Conservation (phyloP, 2,113 vertebrate species). For the Indri indri region DNA sequence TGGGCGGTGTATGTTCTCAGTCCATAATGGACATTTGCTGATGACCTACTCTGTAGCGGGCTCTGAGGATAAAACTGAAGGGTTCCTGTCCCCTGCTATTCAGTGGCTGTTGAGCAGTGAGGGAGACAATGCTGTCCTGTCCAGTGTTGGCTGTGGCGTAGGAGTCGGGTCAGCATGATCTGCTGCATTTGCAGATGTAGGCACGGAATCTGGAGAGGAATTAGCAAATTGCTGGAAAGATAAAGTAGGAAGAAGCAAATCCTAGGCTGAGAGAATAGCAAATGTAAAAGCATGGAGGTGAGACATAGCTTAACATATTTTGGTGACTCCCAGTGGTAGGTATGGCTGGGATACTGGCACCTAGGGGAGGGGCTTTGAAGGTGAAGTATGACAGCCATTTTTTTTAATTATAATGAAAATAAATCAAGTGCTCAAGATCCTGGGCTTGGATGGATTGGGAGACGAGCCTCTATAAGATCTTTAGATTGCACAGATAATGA, state of each 20-base stretch:
- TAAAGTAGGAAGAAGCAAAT: neutral
- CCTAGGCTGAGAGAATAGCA: neutral
- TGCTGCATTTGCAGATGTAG: neutral
- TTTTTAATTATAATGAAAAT: neutral
- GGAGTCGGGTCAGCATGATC: rapidly evolving
- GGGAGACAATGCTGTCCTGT: rapidly evolving
- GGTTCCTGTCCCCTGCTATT: too few relatives aligned
- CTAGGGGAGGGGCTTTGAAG: neutral
- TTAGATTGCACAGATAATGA: too few relatives aligned
- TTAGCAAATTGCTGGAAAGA: neutral
- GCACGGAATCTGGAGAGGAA: neutral
- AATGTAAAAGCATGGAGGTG: neutral
- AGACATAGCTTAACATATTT: neutral
- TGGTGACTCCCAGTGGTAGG: neutral
- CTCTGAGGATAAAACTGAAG: neutral
- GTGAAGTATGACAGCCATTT: neutral
- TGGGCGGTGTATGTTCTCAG: neutral
- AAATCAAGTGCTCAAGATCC: neutral
- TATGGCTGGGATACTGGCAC: neutral
- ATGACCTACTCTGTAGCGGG: neutral
- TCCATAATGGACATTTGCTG: neutral
- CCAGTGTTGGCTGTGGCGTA: too few relatives aligned
- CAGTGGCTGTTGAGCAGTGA: neutral
- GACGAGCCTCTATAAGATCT: neutral
- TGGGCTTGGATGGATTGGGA: neutral